Evolutionary conservation across 2,113 vertebrate genomes (phyloP).

Genomic region (Zapus hudsonius): DNA sequence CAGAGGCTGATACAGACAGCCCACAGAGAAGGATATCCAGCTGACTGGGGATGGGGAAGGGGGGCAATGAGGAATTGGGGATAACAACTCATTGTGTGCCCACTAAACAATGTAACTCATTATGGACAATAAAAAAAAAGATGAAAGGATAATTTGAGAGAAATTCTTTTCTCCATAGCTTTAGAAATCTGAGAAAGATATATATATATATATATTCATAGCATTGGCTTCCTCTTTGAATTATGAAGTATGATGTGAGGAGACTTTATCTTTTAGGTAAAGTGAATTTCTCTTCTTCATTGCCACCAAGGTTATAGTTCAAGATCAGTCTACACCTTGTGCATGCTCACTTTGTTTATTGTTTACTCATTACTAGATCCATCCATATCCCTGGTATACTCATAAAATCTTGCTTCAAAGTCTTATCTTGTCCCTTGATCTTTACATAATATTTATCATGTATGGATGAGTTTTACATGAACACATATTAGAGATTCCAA

Average conservation of each 20-base stretch:
- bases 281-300: not conserved
- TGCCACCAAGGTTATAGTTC: not conserved
- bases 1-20: too few species aligned
- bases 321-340: not conserved
- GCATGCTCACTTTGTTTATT: not conserved
- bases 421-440: not conserved
- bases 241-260: not conserved
- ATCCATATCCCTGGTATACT: not conserved
- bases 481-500: not conserved
- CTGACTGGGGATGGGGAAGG: too few species aligned
- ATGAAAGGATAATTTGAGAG: conserved; percentile 3
- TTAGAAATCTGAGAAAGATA: not conserved
- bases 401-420: not conserved
- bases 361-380: not conserved
- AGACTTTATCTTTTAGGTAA: not conserved
- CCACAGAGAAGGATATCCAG: too few species aligned
- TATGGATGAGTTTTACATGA: not conserved
- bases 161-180: not conserved
- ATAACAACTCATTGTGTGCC: too few species aligned
- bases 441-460: not conserved
- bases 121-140: too few species aligned
- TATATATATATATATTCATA: not conserved
- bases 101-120: too few species aligned
- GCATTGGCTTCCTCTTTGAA: not conserved
- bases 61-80: too few species aligned